Conservation (phyloP, 2,888 invertebrate genomes). For the Phortica magna region DNA sequence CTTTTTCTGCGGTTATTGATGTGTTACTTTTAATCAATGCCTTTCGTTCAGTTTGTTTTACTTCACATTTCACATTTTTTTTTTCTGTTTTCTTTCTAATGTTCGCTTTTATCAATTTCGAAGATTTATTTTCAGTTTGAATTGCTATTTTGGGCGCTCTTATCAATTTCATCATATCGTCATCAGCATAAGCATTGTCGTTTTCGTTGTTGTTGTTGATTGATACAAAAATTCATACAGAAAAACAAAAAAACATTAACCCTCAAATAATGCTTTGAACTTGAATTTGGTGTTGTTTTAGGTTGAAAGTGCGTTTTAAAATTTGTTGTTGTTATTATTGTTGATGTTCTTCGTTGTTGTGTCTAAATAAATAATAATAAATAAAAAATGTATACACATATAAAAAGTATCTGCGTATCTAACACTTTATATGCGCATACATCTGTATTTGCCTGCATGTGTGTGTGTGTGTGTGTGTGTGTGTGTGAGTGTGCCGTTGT, state of each 20-base stretch:
- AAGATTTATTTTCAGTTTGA: neutral
- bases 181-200: neutral
- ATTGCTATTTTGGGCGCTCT: slow-evolving; percentile 39
- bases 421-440: slow-evolving; percentile 20
- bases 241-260: slow-evolving; percentile 33
- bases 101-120: neutral
- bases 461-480: neutral
- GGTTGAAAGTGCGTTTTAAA: slow-evolving; percentile 49
- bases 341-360: too few species aligned
- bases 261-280: slow-evolving; percentile 28
- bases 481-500: neutral
- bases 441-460: neutral
- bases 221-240: slow-evolving; percentile 10
- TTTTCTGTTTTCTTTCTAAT: neutral
- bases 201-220: neutral
- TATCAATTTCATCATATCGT: slow-evolving; percentile 58
- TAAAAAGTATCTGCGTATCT: slow-evolving; percentile 41
- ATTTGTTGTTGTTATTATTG: neutral
- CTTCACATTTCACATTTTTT: neutral
- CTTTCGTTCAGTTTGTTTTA: neutral
- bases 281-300: slow-evolving; percentile 40
- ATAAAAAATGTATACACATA: slow-evolving; percentile 30
- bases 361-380: neutral
- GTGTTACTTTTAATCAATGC: slow-evolving; percentile 51
- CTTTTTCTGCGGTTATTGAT: slow-evolving; percentile 19